Conservation (phyloP, 23 tunicate species). For the Botrylloides violaceus region DNA sequence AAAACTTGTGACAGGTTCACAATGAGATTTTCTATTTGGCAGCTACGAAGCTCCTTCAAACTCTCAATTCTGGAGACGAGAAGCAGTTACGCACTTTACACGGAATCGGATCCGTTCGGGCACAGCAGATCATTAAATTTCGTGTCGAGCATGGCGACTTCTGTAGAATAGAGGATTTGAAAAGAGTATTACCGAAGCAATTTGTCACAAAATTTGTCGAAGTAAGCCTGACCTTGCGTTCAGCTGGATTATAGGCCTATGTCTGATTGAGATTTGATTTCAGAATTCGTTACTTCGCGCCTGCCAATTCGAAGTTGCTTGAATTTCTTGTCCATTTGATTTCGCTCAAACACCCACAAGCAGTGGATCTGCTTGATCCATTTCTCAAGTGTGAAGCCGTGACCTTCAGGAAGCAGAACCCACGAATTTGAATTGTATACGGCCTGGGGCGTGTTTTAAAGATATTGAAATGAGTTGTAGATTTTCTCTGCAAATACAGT, state of each 20-base stretch:
- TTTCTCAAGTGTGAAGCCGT: too few relatives aligned
- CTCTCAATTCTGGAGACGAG: constrained; percentile 9
- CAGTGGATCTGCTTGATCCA: too few relatives aligned
- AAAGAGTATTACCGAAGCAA: constrained; percentile 13
- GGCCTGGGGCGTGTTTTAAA: too few relatives aligned
- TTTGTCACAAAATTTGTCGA: constrained; percentile 17
- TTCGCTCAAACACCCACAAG: too few relatives aligned
- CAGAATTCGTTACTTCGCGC: background rate
- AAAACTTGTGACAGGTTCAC: too few relatives aligned
- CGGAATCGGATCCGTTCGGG: constrained; percentile 13
- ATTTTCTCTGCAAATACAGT: too few relatives aligned
- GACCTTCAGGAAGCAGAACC: too few relatives aligned
- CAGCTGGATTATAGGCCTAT: background rate
- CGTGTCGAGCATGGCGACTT: constrained; percentile 12
- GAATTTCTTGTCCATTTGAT: too few relatives aligned
- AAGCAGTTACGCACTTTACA: constrained; percentile 1
- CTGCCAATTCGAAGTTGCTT: background rate
- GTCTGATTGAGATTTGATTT: background rate
- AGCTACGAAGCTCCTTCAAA: constrained; percentile 8
- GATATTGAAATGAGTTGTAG: too few relatives aligned
- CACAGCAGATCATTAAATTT: constrained; percentile 6
- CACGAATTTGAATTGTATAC: too few relatives aligned
- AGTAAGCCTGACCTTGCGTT: background rate
- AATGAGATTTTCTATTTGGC: too few relatives aligned
- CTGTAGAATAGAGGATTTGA: constrained; percentile 4